A percentile compares a stretch with the other conserved stretches of the same genome.
phyloP scores from a whole-genome alignment of 2,797 vertebrate genomes.

The Sebastolobus alascanus region DNA sequence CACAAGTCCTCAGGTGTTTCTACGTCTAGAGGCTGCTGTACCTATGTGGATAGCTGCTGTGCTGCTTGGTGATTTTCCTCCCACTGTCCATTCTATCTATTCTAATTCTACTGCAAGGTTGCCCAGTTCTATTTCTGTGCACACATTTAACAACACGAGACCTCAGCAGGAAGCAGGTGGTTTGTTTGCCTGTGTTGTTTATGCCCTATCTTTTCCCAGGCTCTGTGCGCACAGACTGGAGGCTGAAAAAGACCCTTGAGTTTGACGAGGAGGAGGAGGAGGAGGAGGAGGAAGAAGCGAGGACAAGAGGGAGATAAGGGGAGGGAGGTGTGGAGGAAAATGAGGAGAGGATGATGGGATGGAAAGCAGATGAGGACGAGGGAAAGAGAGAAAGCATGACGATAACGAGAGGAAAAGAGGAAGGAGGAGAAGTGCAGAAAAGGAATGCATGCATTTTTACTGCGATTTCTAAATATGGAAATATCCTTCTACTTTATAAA shows the following conservation, averaged over 20 bases:
- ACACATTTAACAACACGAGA: slow-evolving; percentile 71
- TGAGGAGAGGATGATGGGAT: slow-evolving; percentile 7
- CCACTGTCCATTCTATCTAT: slow-evolving; percentile 42
- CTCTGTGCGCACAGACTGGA: slow-evolving; percentile 19
- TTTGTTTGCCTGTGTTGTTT: slow-evolving; percentile 77
- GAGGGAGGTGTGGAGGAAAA: not conserved
- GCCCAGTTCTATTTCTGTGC: slow-evolving; percentile 72
- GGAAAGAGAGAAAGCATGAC: not conserved
- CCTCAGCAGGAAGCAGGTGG: slow-evolving; percentile 84
- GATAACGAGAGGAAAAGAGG: not conserved
- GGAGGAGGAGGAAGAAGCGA: slow-evolving; percentile 17
- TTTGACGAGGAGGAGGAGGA: slow-evolving; percentile 30
- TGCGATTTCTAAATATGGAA: slow-evolving; percentile 70
- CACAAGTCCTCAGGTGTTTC: not conserved
- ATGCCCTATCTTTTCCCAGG: slow-evolving; percentile 76
- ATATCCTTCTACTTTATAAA: slow-evolving; percentile 24
- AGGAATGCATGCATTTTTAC: slow-evolving; percentile 69
- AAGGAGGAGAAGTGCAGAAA: slow-evolving; percentile 31
- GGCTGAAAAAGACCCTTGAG: slow-evolving; percentile 42
- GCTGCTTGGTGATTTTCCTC: slow-evolving; percentile 37
- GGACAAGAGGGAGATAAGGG: slow-evolving; percentile 24
- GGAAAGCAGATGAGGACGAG: slow-evolving; percentile 22
- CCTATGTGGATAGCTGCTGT: slow-evolving; percentile 21
- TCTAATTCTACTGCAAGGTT: slow-evolving; percentile 61
- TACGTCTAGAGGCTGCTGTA: not conserved